Percentiles rank a stretch among this genome's conserved stretches.
Conservation (phyloP, 2,888 invertebrate species). For the Muschampia plurimacula region DNA sequence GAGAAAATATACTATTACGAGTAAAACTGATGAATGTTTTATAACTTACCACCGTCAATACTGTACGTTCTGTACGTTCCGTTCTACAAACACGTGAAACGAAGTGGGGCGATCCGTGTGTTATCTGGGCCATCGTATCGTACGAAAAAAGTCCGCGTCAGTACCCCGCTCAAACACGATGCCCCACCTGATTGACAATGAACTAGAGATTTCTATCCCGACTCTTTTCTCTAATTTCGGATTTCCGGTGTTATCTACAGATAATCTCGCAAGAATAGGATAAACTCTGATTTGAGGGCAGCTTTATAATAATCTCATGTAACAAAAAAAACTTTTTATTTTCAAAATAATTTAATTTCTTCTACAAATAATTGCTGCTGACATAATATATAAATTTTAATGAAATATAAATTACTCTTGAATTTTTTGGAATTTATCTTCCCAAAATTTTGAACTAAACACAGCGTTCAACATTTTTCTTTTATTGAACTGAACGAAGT, state of each 20-base stretch:
- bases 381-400: background rate
- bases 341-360: background rate
- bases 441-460: too few relatives aligned
- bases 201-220: background rate
- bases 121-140: conserved; percentile 36
- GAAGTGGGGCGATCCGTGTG: conserved; percentile 31
- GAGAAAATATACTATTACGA: too few relatives aligned
- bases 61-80: background rate
- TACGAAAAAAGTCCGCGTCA: conserved; percentile 21
- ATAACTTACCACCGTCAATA: too few relatives aligned
- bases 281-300: too few relatives aligned
- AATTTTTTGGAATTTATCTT: too few relatives aligned
- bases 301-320: too few relatives aligned
- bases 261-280: background rate
- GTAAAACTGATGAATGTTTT: too few relatives aligned
- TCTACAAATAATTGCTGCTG: background rate
- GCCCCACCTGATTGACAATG: conserved; percentile 17
- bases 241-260: background rate
- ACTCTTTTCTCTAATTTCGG: background rate
- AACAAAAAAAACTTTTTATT: background rate
- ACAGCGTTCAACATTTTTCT: too few relatives aligned
- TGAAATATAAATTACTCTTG: too few relatives aligned
- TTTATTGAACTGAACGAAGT: too few relatives aligned
- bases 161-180: conserved; percentile 24
- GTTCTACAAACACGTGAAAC: conserved; percentile 20